Conservation (phyloP, 2,113 vertebrate genomes). For the Eupsittula cactorum region DNA sequence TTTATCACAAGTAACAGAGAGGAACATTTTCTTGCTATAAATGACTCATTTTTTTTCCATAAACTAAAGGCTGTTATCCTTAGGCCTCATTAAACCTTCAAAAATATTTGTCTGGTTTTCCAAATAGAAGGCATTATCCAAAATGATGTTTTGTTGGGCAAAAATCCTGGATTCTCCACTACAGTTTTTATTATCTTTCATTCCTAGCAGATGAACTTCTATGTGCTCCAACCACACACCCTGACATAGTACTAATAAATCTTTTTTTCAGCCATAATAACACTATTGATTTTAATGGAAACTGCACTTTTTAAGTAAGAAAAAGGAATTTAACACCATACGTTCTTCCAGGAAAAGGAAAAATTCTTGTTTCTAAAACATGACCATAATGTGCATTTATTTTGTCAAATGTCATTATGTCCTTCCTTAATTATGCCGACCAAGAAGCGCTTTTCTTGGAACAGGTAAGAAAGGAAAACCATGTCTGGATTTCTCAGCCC, state of each 20-base stretch:
- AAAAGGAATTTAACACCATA: neutral
- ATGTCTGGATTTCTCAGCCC: neutral
- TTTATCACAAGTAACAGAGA: constrained; percentile 18
- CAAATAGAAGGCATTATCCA: neutral
- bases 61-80: neutral
- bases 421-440: neutral
- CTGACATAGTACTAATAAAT: neutral
- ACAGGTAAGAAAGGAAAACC: neutral
- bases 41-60: neutral
- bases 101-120: neutral
- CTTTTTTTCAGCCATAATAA: neutral
- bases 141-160: neutral
- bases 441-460: neutral
- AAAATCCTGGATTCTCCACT: neutral
- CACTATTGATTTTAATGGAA: neutral
- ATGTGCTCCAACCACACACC: neutral
- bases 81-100: neutral
- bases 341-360: neutral
- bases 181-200: neutral
- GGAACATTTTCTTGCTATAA: neutral
- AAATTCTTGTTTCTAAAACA: neutral
- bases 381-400: rapidly evolving
- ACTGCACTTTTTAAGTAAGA: neutral
- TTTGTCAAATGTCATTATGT: neutral
- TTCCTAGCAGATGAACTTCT: neutral